Evolutionary conservation across 2,888 invertebrate genomes (phyloP).

Genomic region (Ochropacha duplaris): DNA sequence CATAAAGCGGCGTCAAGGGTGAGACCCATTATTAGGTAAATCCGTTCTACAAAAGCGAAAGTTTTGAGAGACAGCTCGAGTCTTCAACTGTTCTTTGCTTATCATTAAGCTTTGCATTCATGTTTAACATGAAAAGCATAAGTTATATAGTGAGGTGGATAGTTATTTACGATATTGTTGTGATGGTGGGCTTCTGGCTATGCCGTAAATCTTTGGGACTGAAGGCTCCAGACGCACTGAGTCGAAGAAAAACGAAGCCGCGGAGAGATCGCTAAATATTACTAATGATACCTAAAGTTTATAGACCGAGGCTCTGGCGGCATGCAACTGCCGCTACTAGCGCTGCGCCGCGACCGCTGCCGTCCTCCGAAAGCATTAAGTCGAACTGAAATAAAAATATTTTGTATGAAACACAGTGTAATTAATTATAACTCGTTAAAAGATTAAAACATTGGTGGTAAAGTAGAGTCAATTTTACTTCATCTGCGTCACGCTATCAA

Average conservation of each 20-base stretch:
- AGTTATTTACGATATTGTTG: not conserved
- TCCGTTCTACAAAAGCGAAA: not conserved
- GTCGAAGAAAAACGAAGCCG: conserved; percentile 17
- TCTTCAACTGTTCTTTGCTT: not conserved
- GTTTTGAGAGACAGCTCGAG: not conserved
- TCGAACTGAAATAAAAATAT: conserved; percentile 86
- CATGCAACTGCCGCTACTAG: conserved; percentile 97
- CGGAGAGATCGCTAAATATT: conserved; percentile 34
- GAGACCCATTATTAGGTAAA: conserved; percentile 12
- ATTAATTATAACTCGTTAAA: no score
- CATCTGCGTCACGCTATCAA: no score
- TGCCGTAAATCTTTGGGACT: conserved; percentile 5
- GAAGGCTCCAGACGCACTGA: conserved; percentile 29
- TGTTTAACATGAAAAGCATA: not conserved
- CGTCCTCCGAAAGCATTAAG: conserved; percentile 97
- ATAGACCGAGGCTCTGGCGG: conserved; percentile 65
- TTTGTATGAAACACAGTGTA: not conserved
- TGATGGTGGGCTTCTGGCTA: not conserved
- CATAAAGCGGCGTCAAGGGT: conserved; percentile 39
- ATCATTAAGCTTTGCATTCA: not conserved
- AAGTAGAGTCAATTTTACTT: no score
- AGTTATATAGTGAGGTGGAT: not conserved
- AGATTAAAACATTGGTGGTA: not conserved
- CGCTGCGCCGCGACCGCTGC: conserved; percentile 98
- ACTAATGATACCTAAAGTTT: conserved; percentile 10